A percentile compares a stretch with the other conserved stretches of the same genome.
These are phyloP conservation scores for Hydropsyche betteni DNA, from an alignment of 2,888 invertebrate species.

Conservation along the genomic window DNA sequence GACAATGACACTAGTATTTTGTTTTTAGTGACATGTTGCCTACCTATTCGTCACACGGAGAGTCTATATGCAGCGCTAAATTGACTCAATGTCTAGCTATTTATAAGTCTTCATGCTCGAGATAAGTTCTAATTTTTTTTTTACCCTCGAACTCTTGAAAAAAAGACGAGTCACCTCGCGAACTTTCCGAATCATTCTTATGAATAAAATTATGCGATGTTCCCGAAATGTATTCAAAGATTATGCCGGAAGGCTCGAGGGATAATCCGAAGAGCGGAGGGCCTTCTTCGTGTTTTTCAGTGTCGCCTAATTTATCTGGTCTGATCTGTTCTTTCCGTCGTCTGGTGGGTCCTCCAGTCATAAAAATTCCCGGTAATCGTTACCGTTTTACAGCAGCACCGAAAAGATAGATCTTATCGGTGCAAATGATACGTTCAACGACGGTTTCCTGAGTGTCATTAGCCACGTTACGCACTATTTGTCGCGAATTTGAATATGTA, in stretches of 20 bases:
- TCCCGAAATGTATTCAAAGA: slow-evolving; percentile 36
- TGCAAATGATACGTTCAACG: slow-evolving; percentile 33
- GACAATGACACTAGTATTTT: slow-evolving; percentile 46
- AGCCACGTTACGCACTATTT: slow-evolving; percentile 20
- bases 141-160: neutral
- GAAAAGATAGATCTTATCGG: slow-evolving; percentile 31
- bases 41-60: slow-evolving; percentile 34
- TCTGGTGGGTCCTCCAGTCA: slow-evolving; percentile 40
- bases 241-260: slow-evolving; percentile 28
- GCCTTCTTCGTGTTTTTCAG: slow-evolving; percentile 34
- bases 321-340: slow-evolving; percentile 36
- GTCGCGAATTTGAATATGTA: neutral
- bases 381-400: slow-evolving; percentile 42
- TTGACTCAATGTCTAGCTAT: slow-evolving; percentile 34
- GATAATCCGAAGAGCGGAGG: slow-evolving; percentile 29
- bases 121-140: neutral
- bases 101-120: slow-evolving; percentile 16
- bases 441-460: slow-evolving; percentile 24
- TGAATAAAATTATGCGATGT: slow-evolving; percentile 27
- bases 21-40: slow-evolving; percentile 42
- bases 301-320: slow-evolving; percentile 48
- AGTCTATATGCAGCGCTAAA: slow-evolving; percentile 30
- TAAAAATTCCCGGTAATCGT: slow-evolving; percentile 45
- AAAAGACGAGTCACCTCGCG: neutral
- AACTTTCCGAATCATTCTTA: slow-evolving; percentile 20